Conservation (phyloP, 2,888 invertebrate genomes). For the Drosophila maculinotata region DNA sequence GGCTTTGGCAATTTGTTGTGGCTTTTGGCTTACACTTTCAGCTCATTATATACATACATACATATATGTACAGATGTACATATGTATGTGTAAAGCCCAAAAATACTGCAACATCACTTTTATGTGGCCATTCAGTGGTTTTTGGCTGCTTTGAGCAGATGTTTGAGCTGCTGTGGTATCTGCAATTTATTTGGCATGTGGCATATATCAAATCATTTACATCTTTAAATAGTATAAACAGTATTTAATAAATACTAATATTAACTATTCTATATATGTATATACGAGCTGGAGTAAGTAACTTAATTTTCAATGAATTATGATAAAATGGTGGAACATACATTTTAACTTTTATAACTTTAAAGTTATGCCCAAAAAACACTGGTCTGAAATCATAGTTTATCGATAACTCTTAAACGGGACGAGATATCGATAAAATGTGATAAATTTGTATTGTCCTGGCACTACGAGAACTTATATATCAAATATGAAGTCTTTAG, state of each 20-base stretch:
- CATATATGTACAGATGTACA: slow-evolving; percentile 2
- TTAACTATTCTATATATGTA: background rate
- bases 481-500: too few species aligned
- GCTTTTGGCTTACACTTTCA: slow-evolving; percentile 45
- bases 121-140: slow-evolving; percentile 18
- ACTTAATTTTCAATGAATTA: too few species aligned
- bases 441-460: too few species aligned
- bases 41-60: slow-evolving; percentile 37
- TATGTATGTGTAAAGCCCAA: background rate
- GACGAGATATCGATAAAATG: too few species aligned
- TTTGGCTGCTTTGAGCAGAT: background rate
- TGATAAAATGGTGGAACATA: background rate
- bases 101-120: slow-evolving; percentile 43
- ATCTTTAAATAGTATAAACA: background rate
- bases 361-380: too few species aligned
- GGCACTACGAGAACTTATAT: too few species aligned
- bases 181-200: slow-evolving; percentile 2
- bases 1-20: slow-evolving; percentile 58
- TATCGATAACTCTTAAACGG: too few species aligned
- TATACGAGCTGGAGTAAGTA: background rate
- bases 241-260: background rate
- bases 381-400: too few species aligned
- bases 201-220: background rate
- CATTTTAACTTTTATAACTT: too few species aligned
- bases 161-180: background rate